These are phyloP conservation scores for Nephrotoma guestfalica DNA, from an alignment of 2,888 invertebrate species.

Conservation along the genomic window DNA sequence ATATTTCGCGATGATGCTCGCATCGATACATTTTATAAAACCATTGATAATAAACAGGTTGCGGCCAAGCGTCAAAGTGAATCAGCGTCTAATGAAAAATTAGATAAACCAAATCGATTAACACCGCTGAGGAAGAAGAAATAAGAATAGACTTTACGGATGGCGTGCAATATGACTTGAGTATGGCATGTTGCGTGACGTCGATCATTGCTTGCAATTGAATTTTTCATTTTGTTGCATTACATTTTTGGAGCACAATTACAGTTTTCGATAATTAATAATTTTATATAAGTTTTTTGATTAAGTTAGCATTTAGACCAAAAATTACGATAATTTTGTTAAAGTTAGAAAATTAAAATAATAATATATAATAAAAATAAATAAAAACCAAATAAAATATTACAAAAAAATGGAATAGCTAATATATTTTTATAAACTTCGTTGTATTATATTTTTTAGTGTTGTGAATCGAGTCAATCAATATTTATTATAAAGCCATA, in stretches of 20 bases:
- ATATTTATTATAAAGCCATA: background rate
- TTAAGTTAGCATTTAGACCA: background rate
- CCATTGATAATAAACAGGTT: conserved; percentile 7
- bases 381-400: background rate
- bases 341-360: background rate
- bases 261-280: background rate
- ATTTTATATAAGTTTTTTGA: background rate
- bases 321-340: background rate
- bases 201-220: background rate
- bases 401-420: background rate
- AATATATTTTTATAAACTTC: background rate
- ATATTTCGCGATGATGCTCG: conserved; percentile 10
- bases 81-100: background rate
- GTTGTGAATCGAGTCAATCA: background rate
- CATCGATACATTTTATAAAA: conserved; percentile 13
- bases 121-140: background rate
- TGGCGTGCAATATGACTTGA: background rate
- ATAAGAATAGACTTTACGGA: background rate
- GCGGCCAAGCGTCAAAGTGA: background rate
- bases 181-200: background rate
- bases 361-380: background rate
- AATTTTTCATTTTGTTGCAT: background rate
- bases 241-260: background rate
- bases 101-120: background rate
- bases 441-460: background rate